These are phyloP conservation scores for Himalopsyche anomala DNA, from an alignment of 2,888 invertebrate species.

Conservation along the genomic window DNA sequence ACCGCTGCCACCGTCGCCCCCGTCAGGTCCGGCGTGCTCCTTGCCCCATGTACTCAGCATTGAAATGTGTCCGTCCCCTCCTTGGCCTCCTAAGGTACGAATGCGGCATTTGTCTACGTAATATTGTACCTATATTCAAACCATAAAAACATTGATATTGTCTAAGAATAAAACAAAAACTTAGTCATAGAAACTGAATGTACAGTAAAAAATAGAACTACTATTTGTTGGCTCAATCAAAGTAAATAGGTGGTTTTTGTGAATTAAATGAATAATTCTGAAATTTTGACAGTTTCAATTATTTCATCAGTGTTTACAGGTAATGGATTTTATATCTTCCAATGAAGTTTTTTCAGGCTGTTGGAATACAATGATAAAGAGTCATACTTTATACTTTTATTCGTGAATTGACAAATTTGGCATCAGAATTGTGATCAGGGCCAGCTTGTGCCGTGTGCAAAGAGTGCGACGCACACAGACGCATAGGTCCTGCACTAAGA, in stretches of 20 bases:
- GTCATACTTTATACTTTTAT: too few species aligned
- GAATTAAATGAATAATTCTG: too few species aligned
- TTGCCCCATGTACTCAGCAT: conserved; percentile 89
- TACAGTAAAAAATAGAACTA: neutral
- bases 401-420: too few species aligned
- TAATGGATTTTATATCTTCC: too few species aligned
- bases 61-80: conserved; percentile 95
- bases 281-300: too few species aligned
- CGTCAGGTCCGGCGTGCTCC: conserved; percentile 95
- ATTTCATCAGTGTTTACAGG: too few species aligned
- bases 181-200: neutral
- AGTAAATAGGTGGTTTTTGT: neutral
- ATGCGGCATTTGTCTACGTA: conserved; percentile 86
- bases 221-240: neutral
- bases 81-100: conserved; percentile 87
- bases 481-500: too few species aligned
- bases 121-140: conserved; percentile 73
- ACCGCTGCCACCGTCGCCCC: conserved; percentile 97
- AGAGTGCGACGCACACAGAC: too few species aligned
- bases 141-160: neutral
- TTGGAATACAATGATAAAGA: too few species aligned
- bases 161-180: neutral
- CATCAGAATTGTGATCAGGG: too few species aligned
- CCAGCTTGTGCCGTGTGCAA: too few species aligned
- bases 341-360: too few species aligned